These are phyloP conservation scores for Linnaemya vulpina DNA, from an alignment of 2,888 invertebrate genomes.

Conservation along the genomic window DNA sequence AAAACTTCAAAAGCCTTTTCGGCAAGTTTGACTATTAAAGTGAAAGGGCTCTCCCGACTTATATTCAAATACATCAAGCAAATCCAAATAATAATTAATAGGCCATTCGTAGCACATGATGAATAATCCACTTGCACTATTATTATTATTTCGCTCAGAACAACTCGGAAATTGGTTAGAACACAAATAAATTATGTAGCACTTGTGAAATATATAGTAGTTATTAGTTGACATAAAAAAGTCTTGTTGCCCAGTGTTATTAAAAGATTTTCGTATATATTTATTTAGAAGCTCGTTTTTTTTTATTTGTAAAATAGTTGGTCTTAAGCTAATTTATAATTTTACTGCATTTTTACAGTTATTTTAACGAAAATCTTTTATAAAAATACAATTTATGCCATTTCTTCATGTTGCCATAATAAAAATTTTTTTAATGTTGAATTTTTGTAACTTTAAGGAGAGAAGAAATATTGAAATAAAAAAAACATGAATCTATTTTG, in stretches of 20 bases:
- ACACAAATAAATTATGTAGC: no score
- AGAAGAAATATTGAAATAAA: neutral
- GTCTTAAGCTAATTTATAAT: neutral
- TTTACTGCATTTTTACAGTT: conserved; percentile 35
- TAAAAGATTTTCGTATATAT: neutral
- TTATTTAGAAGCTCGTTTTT: neutral
- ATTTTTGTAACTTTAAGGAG: neutral
- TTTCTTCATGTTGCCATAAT: conserved; percentile 68
- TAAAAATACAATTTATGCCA: conserved; percentile 34
- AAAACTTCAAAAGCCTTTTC: no score
- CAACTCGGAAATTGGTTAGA: no score
- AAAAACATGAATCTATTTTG: neutral
- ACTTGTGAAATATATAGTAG: no score
- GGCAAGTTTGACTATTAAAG: no score
- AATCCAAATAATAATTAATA: no score
- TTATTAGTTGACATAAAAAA: no score
- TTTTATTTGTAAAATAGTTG: conserved; percentile 32
- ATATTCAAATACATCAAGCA: no score
- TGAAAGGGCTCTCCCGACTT: no score
- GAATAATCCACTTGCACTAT: no score
- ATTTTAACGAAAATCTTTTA: conserved; percentile 5
- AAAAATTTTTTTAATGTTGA: neutral
- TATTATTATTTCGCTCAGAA: no score
- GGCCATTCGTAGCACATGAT: no score
- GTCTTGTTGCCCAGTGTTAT: neutral